These are phyloP conservation scores for Acleris literana DNA, from an alignment of 2,888 invertebrate species.

Conservation along the genomic window DNA sequence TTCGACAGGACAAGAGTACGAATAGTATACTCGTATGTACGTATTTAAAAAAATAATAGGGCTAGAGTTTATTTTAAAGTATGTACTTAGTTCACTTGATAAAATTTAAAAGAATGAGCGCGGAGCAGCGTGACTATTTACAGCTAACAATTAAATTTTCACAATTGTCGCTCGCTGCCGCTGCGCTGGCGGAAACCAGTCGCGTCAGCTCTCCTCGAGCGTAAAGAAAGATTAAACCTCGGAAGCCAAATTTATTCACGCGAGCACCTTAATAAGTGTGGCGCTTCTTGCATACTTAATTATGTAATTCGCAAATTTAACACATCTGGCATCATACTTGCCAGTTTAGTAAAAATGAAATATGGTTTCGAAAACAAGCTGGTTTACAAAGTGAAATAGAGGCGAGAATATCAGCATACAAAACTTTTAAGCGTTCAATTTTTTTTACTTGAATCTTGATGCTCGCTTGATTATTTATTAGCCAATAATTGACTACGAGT, in stretches of 20 bases:
- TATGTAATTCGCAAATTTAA: constrained; percentile 13
- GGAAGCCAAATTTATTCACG: constrained; percentile 30
- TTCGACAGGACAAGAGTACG: too few species aligned
- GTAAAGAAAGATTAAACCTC: constrained; percentile 31
- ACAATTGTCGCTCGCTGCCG: constrained; percentile 1
- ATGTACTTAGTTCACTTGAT: too few species aligned
- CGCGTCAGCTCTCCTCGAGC: constrained; percentile 31
- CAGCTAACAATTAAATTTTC: constrained; percentile 3
- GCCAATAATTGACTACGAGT: too few species aligned
- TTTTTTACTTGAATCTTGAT: too few species aligned
- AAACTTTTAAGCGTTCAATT: too few species aligned
- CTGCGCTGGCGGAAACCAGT: neutral
- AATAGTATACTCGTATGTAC: too few species aligned
- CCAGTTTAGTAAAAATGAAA: neutral
- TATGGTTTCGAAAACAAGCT: neutral
- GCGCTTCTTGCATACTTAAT: constrained; percentile 35
- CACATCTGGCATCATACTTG: neutral
- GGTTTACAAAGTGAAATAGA: too few species aligned
- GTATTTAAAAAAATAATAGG: too few species aligned
- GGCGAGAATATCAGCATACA: too few species aligned
- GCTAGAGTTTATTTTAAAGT: too few species aligned
- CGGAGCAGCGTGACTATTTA: neutral
- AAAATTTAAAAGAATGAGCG: neutral
- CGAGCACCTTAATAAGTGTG: constrained; percentile 31
- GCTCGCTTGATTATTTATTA: too few species aligned